Evolutionary conservation across 1,140 invertebrate species (phyloP).

Genomic region (Tribolium madens): DNA sequence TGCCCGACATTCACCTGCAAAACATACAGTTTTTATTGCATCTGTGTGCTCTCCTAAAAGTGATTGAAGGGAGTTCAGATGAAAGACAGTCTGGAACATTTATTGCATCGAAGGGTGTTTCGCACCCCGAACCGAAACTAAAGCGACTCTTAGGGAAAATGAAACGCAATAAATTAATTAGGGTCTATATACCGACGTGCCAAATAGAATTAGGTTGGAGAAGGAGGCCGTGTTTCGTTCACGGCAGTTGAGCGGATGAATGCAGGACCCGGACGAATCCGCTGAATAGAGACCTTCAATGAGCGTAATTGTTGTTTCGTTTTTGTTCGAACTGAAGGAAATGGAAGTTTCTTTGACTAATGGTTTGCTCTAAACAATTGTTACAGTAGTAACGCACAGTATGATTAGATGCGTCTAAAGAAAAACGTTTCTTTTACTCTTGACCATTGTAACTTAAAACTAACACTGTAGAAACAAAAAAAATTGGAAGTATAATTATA

Average conservation of each 20-base stretch:
- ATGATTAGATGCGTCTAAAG: neutral
- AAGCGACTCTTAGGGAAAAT: slow-evolving; percentile 52
- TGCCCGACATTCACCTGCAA: slow-evolving; percentile 83
- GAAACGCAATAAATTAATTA: slow-evolving; percentile 58
- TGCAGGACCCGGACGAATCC: slow-evolving; percentile 21
- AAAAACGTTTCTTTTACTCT: neutral
- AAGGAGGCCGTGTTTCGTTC: slow-evolving; percentile 44
- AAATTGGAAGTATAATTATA: too few relatives aligned
- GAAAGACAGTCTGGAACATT: slow-evolving; percentile 38
- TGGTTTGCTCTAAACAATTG: slow-evolving; percentile 38
- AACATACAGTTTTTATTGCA: slow-evolving; percentile 15
- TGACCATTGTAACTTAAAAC: too few relatives aligned
- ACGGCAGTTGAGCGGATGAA: slow-evolving; percentile 4
- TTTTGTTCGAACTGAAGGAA: slow-evolving; percentile 33
- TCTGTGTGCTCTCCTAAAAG: neutral
- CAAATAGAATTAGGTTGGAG: slow-evolving; percentile 52
- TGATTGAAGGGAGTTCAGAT: slow-evolving; percentile 45
- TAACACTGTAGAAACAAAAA: too few relatives aligned
- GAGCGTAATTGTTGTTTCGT: slow-evolving; percentile 42
- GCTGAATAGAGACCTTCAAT: slow-evolving; percentile 27
- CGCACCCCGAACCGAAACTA: slow-evolving; percentile 42
- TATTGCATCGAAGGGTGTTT: slow-evolving; percentile 47
- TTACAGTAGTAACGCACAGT: slow-evolving; percentile 18
- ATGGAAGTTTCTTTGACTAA: slow-evolving; percentile 33
- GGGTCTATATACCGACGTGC: slow-evolving; percentile 54